Percentiles rank a stretch among this genome's conserved stretches.
Evolutionary conservation across 2,113 vertebrate species (phyloP).

Genomic region (Castor canadensis): DNA sequence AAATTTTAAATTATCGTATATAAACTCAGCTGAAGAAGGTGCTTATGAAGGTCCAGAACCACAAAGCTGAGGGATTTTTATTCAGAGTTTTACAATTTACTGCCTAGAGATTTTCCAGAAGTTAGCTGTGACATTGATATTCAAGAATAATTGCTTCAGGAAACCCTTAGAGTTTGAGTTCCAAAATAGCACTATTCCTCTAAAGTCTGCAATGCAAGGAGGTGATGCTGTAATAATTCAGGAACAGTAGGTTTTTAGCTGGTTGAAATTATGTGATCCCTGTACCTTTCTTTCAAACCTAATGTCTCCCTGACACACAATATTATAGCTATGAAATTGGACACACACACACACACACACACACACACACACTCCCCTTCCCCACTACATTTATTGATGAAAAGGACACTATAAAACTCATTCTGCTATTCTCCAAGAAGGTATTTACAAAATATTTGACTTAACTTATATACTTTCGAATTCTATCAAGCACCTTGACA

Average conservation of each 20-base stretch:
- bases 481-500: not conserved
- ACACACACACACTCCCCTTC: not conserved
- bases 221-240: not conserved
- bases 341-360: not conserved
- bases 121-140: not conserved
- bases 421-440: not conserved
- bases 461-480: not conserved
- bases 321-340: not conserved
- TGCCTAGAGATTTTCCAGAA: not conserved
- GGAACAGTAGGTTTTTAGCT: not conserved
- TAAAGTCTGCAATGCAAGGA: not conserved
- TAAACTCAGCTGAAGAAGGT: not conserved
- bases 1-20: constrained; percentile 15
- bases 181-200: not conserved
- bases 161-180: not conserved
- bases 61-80: not conserved
- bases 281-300: not conserved
- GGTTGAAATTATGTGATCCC: not conserved
- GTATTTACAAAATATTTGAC: not conserved
- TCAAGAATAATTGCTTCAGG: not conserved
- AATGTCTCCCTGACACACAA: not conserved
- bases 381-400: not conserved
- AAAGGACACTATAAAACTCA: not conserved
- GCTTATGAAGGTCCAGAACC: not conserved
- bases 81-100: not conserved